Percentiles rank a stretch among this genome's conserved stretches.
Conservation (phyloP, 2,113 vertebrate genomes). For the Pseudorasbora parva region DNA sequence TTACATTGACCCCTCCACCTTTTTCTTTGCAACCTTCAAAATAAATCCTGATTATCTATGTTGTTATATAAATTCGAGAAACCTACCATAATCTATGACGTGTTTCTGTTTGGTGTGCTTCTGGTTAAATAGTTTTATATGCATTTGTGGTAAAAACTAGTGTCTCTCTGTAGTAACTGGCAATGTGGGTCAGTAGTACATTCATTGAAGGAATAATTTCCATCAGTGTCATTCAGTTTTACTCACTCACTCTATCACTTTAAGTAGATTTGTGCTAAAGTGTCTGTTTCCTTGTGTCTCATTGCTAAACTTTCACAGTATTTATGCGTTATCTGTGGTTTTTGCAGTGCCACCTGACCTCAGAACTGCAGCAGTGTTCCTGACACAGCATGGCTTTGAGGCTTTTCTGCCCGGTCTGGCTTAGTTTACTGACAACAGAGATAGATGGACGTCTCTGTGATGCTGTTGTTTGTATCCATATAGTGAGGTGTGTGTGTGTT, state of each 20-base stretch:
- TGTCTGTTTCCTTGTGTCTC: not conserved
- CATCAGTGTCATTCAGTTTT: not conserved
- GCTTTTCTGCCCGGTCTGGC: constrained; percentile 17
- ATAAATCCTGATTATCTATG: not conserved
- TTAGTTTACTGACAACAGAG: not conserved
- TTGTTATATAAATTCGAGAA: not conserved
- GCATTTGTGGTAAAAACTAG: not conserved
- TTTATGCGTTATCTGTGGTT: not conserved
- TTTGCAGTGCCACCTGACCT: constrained; percentile 1
- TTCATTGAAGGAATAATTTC: not conserved
- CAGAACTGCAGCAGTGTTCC: not conserved
- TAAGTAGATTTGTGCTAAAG: not conserved
- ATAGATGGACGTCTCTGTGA: not conserved
- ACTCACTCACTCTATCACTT: not conserved
- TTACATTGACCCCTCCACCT: not conserved
- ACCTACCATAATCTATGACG: no score
- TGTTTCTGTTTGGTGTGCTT: no score
- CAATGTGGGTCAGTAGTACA: not conserved
- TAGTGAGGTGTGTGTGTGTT: not conserved
- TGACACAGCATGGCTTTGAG: constrained; percentile 29
- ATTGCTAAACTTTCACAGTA: not conserved
- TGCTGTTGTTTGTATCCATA: not conserved
- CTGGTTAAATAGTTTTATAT: no score
- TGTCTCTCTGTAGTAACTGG: not conserved
- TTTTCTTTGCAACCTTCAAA: not conserved